phyloP scores from a whole-genome alignment of 2,888 invertebrate species.

The Leptopilina myrica region DNA sequence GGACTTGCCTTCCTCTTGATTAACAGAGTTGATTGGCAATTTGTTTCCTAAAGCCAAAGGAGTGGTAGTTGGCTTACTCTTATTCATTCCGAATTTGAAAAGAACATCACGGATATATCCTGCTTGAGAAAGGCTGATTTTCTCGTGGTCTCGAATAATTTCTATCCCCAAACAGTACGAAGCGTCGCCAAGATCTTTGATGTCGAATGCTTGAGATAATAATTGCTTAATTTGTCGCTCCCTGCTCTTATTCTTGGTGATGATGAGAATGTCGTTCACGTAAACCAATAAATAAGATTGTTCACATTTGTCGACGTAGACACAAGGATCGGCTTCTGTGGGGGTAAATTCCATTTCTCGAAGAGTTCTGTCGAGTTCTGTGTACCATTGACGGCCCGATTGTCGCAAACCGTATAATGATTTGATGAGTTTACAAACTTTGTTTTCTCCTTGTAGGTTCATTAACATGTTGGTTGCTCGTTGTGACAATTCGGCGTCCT shows the following conservation, averaged over 20 bases:
- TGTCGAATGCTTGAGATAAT: conserved; percentile 1
- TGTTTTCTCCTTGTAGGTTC: too few species aligned
- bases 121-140: conserved; percentile 42
- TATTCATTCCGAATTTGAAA: conserved; percentile 51
- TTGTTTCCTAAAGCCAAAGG: conserved; percentile 44
- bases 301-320: conserved; percentile 27
- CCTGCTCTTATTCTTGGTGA: conserved; percentile 9
- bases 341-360: too few species aligned
- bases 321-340: too few species aligned
- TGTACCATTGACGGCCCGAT: too few species aligned
- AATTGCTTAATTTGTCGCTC: background rate
- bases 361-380: too few species aligned
- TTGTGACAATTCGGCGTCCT: too few species aligned
- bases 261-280: conserved; percentile 49
- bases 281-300: conserved; percentile 43
- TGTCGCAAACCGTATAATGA: too few species aligned
- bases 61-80: conserved; percentile 48
- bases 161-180: conserved; percentile 33
- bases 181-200: conserved; percentile 25
- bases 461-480: too few species aligned
- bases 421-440: too few species aligned
- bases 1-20: background rate
- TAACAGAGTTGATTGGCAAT: background rate
- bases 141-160: conserved; percentile 37
- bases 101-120: conserved; percentile 50